Evolutionary conservation across 2,797 vertebrate genomes (phyloP).

Genomic region (Cyprinodon diabolis): DNA sequence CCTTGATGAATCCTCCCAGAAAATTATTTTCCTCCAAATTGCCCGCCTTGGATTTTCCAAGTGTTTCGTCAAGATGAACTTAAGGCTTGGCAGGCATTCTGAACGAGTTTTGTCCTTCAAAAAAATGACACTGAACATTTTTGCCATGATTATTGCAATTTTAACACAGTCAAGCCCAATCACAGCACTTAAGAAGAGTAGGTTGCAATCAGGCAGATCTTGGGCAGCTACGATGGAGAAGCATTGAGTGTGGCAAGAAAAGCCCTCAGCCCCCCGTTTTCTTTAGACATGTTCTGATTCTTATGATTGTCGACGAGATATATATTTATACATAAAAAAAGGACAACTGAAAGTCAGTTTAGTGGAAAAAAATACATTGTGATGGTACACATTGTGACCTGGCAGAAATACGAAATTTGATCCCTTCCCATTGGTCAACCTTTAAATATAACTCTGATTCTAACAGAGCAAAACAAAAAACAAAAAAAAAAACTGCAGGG

Average conservation of each 20-base stretch:
- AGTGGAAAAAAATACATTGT: background rate
- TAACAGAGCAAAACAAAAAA: slow-evolving; percentile 16
- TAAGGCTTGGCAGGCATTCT: slow-evolving; percentile 12
- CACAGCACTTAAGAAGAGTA: slow-evolving; percentile 37
- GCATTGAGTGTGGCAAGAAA: slow-evolving; percentile 29
- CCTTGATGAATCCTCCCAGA: background rate
- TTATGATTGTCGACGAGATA: slow-evolving; percentile 13
- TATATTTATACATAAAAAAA: slow-evolving; percentile 9
- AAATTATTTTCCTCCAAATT: background rate
- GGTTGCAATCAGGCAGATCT: slow-evolving; percentile 53
- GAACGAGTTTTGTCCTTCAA: slow-evolving; percentile 41
- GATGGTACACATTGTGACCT: slow-evolving; percentile 5
- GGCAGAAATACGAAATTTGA: slow-evolving; percentile 21
- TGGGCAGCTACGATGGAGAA: slow-evolving; percentile 14
- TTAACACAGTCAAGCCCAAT: slow-evolving; percentile 36
- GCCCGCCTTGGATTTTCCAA: background rate
- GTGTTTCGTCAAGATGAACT: slow-evolving; percentile 13
- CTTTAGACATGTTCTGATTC: slow-evolving; percentile 20
- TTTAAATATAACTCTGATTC: slow-evolving; percentile 22
- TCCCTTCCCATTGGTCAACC: slow-evolving; percentile 20
- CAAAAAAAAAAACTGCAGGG: slow-evolving; percentile 13
- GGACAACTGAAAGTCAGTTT: slow-evolving; percentile 14
- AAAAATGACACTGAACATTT: slow-evolving; percentile 29
- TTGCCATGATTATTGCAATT: slow-evolving; percentile 43
- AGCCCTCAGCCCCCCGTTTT: background rate